phyloP scores from a whole-genome alignment of 2,113 vertebrate species.

The Crotalus viridis region DNA sequence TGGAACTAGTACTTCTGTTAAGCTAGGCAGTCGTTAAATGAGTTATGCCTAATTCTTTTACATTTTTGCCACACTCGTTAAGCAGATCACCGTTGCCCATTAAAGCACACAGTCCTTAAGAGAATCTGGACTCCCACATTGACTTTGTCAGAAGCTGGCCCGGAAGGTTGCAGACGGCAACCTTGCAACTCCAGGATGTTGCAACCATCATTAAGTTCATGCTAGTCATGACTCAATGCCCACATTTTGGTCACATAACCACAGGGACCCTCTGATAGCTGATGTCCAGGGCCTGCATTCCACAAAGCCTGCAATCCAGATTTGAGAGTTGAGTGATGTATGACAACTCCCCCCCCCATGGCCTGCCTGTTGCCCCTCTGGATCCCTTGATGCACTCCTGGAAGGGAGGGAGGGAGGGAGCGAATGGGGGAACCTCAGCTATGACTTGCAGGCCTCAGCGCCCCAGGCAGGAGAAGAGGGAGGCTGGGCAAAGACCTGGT shows the following conservation, averaged over 20 bases:
- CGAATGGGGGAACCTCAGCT: background rate
- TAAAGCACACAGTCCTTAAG: background rate
- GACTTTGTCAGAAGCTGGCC: background rate
- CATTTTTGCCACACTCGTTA: background rate
- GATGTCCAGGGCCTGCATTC: background rate
- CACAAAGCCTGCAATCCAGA: background rate
- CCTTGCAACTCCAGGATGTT: background rate
- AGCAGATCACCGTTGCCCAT: background rate
- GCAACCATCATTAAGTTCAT: no score
- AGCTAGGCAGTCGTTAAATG: background rate
- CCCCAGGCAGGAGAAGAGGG: background rate
- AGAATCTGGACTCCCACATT: no score
- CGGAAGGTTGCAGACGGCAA: no score
- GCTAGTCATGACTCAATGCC: no score
- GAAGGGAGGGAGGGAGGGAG: no score
- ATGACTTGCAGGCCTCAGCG: background rate
- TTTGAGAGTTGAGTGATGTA: background rate
- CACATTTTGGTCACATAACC: no score
- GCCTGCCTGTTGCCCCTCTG: background rate
- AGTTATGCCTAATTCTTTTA: background rate
- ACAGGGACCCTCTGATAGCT: background rate
- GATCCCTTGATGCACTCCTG: background rate
- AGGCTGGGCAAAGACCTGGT: background rate
- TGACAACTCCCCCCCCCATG: background rate
- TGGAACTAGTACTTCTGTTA: background rate